phyloP scores from a whole-genome alignment of 2,888 invertebrate species.

The Polydrusus pterygomalis region DNA sequence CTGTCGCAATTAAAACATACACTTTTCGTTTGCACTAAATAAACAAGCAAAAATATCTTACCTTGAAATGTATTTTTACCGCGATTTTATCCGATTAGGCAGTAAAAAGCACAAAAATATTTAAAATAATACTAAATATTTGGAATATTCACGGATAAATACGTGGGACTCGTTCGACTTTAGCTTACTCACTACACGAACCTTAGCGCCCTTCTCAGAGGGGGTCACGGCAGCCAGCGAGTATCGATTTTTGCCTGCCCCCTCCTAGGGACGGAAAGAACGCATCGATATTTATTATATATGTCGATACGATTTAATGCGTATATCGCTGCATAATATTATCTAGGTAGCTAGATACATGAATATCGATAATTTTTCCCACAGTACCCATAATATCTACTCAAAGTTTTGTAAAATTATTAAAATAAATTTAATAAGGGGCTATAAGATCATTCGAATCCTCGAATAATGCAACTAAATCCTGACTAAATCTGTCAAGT shows the following conservation, averaged over 20 bases:
- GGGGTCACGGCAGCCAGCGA: conserved; percentile 61
- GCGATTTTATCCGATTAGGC: not conserved
- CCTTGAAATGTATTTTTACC: conserved; percentile 20
- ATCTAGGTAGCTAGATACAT: too few relatives aligned
- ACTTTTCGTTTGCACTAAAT: conserved; percentile 1
- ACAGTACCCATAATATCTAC: too few relatives aligned
- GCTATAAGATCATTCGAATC: too few relatives aligned
- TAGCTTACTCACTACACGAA: conserved; percentile 26
- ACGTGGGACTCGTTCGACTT: conserved; percentile 17
- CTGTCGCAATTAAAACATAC: not conserved
- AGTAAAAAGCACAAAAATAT: not conserved
- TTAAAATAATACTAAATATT: not conserved
- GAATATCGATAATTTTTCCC: too few relatives aligned
- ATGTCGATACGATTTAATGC: not conserved
- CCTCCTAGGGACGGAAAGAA: conserved; percentile 58
- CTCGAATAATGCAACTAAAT: too few relatives aligned
- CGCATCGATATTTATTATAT: not conserved
- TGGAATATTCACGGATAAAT: conserved; percentile 6
- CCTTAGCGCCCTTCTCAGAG: conserved; percentile 50
- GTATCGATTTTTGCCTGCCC: conserved; percentile 67
- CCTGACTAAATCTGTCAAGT: too few relatives aligned
- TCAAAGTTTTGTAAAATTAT: too few relatives aligned
- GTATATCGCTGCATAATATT: not conserved
- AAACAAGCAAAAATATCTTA: conserved; percentile 27
- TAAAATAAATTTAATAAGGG: too few relatives aligned